phyloP scores from a whole-genome alignment of 64 coral and sea anemone species.

The Stichodactyla mertensii region DNA sequence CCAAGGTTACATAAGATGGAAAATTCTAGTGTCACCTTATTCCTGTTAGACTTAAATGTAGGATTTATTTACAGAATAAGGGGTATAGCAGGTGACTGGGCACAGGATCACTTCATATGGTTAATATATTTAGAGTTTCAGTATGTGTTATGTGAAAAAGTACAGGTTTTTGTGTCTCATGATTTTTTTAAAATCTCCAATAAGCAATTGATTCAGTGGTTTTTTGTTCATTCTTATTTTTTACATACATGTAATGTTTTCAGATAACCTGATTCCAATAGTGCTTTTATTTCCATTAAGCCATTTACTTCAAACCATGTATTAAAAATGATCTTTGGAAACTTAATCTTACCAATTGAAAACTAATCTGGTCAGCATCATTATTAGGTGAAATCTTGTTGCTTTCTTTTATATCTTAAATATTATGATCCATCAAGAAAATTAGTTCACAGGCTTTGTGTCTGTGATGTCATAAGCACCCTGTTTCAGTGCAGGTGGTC shows the following conservation, averaged over 20 bases:
- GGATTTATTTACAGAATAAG: background rate
- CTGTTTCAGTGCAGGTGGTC: background rate
- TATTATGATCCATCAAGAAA: background rate
- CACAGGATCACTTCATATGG: constrained; percentile 21
- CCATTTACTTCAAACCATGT: background rate
- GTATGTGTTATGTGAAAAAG: background rate
- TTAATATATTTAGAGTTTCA: background rate
- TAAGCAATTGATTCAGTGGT: background rate
- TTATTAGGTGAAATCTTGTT: background rate
- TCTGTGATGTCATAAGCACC: constrained; percentile 10
- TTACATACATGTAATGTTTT: background rate
- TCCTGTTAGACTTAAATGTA: background rate
- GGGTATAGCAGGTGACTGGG: background rate
- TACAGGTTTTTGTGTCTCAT: background rate
- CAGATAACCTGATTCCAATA: too few species aligned
- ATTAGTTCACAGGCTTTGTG: background rate
- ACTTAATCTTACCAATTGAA: background rate
- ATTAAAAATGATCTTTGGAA: background rate
- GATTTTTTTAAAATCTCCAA: background rate
- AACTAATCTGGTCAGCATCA: background rate
- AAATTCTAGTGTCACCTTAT: too few species aligned
- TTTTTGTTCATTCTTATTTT: background rate
- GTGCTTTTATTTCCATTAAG: background rate
- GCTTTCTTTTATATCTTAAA: background rate
- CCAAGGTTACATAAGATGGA: too few species aligned